Evolutionary conservation across 2,888 invertebrate species (phyloP).

Genomic region (Steinernema hermaphroditum): DNA sequence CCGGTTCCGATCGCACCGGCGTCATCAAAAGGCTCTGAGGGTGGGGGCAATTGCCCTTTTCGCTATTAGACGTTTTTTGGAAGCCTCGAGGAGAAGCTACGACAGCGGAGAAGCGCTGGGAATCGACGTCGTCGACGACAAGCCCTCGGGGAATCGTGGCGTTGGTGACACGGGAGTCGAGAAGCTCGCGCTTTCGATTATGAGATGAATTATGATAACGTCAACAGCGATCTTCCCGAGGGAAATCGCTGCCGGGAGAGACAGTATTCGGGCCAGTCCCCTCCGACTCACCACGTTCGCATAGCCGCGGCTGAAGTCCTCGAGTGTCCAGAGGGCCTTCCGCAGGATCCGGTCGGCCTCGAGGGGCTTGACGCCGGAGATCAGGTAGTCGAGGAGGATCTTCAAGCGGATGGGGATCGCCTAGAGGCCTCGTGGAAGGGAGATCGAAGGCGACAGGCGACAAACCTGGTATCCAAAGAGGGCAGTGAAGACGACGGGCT

Average conservation of each 20-base stretch:
- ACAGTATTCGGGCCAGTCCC: constrained; percentile 3
- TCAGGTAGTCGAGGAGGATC: constrained; percentile 31
- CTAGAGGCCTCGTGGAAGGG: background rate
- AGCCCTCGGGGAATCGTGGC: constrained; percentile 23
- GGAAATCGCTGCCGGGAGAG: constrained; percentile 10
- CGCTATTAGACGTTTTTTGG: too few relatives aligned
- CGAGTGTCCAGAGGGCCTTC: constrained; percentile 30
- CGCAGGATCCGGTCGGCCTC: constrained; percentile 10
- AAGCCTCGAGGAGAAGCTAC: background rate
- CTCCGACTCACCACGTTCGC: constrained; percentile 20
- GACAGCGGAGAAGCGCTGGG: background rate
- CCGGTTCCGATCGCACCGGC: background rate
- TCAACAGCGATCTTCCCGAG: constrained; percentile 14
- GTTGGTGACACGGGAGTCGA: constrained; percentile 28
- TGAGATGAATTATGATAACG: constrained; percentile 31
- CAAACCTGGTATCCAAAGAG: constrained; percentile 17
- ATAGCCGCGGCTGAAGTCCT: constrained; percentile 35
- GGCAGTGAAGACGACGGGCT: constrained; percentile 2
- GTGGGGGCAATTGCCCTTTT: too few relatives aligned
- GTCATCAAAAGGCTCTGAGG: background rate
- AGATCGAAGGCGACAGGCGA: background rate
- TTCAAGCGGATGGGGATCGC: constrained; percentile 33
- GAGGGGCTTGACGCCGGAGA: constrained; percentile 3
- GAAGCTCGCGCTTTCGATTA: constrained; percentile 28
- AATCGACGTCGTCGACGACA: constrained; percentile 15